Conservation (phyloP, 1,140 invertebrate genomes). For the Ruditapes philippinarum region DNA sequence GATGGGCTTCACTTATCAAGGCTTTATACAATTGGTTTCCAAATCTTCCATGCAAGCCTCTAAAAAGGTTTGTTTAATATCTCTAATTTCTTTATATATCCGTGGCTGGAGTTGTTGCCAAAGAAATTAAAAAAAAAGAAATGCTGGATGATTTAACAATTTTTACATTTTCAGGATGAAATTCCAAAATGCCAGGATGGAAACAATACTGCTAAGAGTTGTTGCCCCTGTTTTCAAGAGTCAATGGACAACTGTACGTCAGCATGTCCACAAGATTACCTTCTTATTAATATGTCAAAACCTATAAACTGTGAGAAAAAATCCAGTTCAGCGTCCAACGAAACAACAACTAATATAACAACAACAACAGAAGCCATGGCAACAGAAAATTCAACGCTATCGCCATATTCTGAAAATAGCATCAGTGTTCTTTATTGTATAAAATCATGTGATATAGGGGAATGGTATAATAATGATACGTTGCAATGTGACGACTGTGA, state of each 20-base stretch:
- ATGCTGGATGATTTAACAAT: neutral
- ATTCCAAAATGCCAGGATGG: conserved; percentile 11
- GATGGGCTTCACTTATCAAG: no score
- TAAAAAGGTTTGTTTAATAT: no score
- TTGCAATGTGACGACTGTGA: neutral
- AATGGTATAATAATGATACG: neutral
- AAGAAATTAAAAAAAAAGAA: no score
- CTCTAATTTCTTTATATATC: no score
- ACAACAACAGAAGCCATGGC: neutral
- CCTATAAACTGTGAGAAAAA: no score
- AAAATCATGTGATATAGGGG: neutral
- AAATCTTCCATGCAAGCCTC: no score
- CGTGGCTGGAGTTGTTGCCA: no score
- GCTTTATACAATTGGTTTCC: no score
- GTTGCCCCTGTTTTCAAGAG: neutral
- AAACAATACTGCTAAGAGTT: neutral
- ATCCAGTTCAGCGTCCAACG: neutral
- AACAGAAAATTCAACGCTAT: neutral
- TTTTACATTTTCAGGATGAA: neutral
- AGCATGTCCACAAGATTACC: neutral
- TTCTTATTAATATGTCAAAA: neutral
- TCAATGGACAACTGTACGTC: neutral
- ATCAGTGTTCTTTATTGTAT: neutral
- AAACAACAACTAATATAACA: neutral
- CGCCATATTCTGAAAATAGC: neutral